Conservation (phyloP, 2,113 vertebrate species). For the Edolisoma coerulescens region DNA sequence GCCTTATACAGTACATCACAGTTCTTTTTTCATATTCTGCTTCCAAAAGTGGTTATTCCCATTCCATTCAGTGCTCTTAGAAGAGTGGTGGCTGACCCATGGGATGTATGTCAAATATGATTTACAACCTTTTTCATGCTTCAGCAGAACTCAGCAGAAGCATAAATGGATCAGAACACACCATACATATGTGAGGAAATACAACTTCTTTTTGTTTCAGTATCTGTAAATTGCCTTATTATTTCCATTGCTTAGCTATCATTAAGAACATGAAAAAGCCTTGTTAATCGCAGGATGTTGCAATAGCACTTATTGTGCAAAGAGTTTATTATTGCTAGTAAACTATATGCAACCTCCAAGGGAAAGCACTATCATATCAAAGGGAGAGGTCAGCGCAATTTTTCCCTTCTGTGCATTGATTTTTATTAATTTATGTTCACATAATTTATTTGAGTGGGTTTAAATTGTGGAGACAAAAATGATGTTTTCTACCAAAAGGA, state of each 20-base stretch:
- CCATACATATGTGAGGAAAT: not conserved
- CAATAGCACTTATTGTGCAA: not conserved
- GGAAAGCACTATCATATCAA: not conserved
- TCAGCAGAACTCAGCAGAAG: constrained; percentile 45
- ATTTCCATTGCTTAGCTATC: not conserved
- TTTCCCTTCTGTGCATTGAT: not conserved
- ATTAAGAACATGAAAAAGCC: not conserved
- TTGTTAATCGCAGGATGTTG: not conserved
- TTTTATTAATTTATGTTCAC: not conserved
- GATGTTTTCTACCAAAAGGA: not conserved
- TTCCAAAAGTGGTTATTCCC: not conserved
- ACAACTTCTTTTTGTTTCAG: not conserved
- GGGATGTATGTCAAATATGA: constrained; percentile 35
- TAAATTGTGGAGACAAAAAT: not conserved
- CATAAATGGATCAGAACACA: constrained; percentile 42
- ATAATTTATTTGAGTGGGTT: not conserved
- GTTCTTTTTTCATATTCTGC: constrained; percentile 18
- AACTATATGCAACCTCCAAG: not conserved
- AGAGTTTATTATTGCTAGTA: not conserved
- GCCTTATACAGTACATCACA: not conserved
- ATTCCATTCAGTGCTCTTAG: constrained; percentile 43
- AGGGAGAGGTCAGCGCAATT: not conserved
- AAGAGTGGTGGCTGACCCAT: constrained; percentile 39
- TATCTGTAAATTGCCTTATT: not conserved
- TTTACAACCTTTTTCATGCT: constrained; percentile 56